Percentiles rank a stretch among this genome's conserved stretches.
phyloP scores from a whole-genome alignment of 2,113 vertebrate genomes.

The Laticauda colubrina region DNA sequence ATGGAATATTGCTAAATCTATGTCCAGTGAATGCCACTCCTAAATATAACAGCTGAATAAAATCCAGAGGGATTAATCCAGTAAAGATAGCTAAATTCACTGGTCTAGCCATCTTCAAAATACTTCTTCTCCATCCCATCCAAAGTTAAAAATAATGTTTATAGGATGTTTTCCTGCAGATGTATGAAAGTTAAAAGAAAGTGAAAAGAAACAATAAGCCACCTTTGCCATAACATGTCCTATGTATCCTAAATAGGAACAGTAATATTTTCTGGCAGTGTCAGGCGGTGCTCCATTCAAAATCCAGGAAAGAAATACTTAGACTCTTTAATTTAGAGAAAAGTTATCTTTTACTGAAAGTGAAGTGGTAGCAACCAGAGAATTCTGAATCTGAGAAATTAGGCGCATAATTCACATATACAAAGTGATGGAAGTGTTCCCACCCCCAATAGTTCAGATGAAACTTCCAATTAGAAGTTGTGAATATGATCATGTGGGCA shows the following conservation, averaged over 20 bases:
- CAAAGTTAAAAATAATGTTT: neutral
- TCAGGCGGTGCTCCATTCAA: no score
- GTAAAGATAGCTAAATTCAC: neutral
- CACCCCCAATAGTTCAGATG: no score
- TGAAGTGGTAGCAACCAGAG: no score
- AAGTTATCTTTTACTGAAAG: no score
- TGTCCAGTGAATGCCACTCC: neutral
- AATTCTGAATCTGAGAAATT: no score
- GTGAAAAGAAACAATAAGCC: neutral
- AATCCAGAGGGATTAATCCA: neutral
- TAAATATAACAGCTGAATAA: neutral
- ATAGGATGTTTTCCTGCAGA: neutral
- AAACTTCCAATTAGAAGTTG: no score
- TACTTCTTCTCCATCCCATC: neutral
- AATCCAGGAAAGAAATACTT: no score
- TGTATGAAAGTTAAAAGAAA: neutral
- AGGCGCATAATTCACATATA: no score
- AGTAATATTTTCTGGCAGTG: neutral
- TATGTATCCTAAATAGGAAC: neutral
- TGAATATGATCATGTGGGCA: no score
- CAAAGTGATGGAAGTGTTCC: no score
- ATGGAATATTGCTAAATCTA: neutral
- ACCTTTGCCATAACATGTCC: neutral
- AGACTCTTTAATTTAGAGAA: no score
- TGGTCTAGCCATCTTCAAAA: neutral